Evolutionary conservation across 2,113 vertebrate genomes (phyloP), one percentile per base, ranked within the genome.

Genomic region (Mirza zaza): DNA sequence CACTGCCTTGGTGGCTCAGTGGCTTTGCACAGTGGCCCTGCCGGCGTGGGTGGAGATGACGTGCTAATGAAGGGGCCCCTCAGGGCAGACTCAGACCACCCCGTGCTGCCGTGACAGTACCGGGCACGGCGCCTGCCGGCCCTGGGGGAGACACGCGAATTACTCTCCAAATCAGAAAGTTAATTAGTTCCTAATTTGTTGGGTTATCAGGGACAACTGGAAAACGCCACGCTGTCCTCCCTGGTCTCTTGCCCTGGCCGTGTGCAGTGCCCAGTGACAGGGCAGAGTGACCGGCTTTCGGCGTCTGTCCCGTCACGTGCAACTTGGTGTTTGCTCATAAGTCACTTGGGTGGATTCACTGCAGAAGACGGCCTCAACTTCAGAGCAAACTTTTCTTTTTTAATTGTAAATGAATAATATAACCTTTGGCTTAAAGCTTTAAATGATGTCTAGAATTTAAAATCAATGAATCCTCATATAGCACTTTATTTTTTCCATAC

Each of bases 121-220:
- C 10, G 3, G 15, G 1, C 6, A 10, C 52, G 2, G 8, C 2
- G 52, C 14, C 79, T 48, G 67, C 86, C 79, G 52, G 13, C 92
- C 70, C 71, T 83, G 36, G 87, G 27, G 65, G 39, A 8, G 18
- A 93, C 57, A 23, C 25, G 6, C 25, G 84, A 36, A n/a, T 89
- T 90, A 3, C 65, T 90, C 97, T 86, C 45, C 83, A 96, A 81
- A 87, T 94, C 7, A 80, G 34, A 87, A 91, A 61, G 83, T 75
- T 95, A 89, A 94, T 96, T 89, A 42, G n/a, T 52, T 94, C 91
- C 97, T 93, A 50, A 87, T 94, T 79, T 79, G 23, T 80, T 91
- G 45, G 48, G 45, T 63, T 98, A 71, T 88, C 79, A 95, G 63
- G 45, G 1, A 57, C 77, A 84, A 6, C 76, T 77, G 27, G 75